Evolutionary conservation across 2,888 invertebrate genomes (phyloP).

Genomic region (Netelia virgata): DNA sequence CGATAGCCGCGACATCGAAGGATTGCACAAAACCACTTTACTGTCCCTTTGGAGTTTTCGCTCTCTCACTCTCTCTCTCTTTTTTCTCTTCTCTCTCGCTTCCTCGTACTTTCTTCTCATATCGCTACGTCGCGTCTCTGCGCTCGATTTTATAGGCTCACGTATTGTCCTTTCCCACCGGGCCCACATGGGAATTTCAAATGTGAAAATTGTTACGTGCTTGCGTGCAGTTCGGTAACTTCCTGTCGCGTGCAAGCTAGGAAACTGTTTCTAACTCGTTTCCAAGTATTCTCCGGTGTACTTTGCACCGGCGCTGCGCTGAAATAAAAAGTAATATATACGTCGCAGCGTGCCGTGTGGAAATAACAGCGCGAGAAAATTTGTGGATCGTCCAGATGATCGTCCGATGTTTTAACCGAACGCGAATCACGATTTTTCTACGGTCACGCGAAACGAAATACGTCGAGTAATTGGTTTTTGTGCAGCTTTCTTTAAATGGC

Average conservation of each 20-base stretch:
- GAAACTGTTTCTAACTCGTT: slow-evolving; percentile 37
- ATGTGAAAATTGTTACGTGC: slow-evolving; percentile 52
- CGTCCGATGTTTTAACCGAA: no score
- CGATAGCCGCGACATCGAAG: slow-evolving; percentile 38
- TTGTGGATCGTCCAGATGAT: no score
- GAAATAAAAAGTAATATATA: background rate
- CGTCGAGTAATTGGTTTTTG: no score
- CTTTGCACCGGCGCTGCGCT: slow-evolving; percentile 13
- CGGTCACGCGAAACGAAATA: no score
- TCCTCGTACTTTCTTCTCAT: slow-evolving; percentile 21
- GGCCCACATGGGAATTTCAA: slow-evolving; percentile 35
- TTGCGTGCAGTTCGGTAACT: slow-evolving; percentile 51
- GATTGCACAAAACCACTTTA: slow-evolving; percentile 44
- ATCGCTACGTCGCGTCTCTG: slow-evolving; percentile 1
- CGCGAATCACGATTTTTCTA: no score
- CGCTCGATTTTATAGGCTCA: slow-evolving; percentile 28
- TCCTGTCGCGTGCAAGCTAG: slow-evolving; percentile 24
- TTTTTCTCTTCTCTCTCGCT: slow-evolving; percentile 5
- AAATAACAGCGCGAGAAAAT: background rate
- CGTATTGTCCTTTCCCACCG: background rate
- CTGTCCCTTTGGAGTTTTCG: slow-evolving; percentile 24
- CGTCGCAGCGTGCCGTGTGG: background rate
- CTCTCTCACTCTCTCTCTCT: background rate
- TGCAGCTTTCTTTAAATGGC: no score
- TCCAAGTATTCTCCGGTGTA: slow-evolving; percentile 28